Percentiles rank a stretch among this genome's conserved stretches.
These are phyloP conservation scores for Hirtodrosophila cameraria DNA, from an alignment of 2,888 invertebrate species.

Conservation along the genomic window DNA sequence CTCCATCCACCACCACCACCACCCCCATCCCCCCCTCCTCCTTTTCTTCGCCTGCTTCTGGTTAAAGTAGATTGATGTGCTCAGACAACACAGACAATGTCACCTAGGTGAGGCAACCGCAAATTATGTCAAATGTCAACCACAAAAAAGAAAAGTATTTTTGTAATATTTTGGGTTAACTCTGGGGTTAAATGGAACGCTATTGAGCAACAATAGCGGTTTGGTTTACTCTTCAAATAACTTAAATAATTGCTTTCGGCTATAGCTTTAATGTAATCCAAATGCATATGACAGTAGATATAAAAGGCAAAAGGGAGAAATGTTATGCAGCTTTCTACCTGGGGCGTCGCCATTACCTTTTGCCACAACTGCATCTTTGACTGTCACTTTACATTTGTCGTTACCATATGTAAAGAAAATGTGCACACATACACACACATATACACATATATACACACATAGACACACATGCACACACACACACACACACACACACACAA, in stretches of 20 bases:
- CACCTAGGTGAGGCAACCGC: slow-evolving; percentile 23
- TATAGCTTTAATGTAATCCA: slow-evolving; percentile 14
- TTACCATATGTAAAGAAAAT: slow-evolving; percentile 8
- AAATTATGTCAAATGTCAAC: slow-evolving; percentile 53
- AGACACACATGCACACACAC: slow-evolving; percentile 6
- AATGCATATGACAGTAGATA: slow-evolving; percentile 3
- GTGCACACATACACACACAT: slow-evolving; percentile 13
- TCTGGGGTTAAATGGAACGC: slow-evolving; percentile 16
- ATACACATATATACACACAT: slow-evolving; percentile 8
- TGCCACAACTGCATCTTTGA: slow-evolving; percentile 30
- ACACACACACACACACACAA: too few relatives aligned
- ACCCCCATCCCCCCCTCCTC: too few relatives aligned
- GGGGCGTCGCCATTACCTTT: slow-evolving; percentile 29
- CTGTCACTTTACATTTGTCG: slow-evolving; percentile 51
- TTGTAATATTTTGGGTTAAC: slow-evolving; percentile 24
- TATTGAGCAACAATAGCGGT: slow-evolving; percentile 47
- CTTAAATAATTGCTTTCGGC: slow-evolving; percentile 15
- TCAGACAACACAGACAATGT: slow-evolving; percentile 15
- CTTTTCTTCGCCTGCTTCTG: slow-evolving; percentile 14
- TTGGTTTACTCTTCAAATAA: slow-evolving; percentile 10
- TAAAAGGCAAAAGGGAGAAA: neutral
- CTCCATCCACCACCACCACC: neutral
- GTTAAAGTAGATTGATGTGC: slow-evolving; percentile 57
- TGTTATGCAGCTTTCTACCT: neutral
- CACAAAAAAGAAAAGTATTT: slow-evolving; percentile 9